These are phyloP conservation scores for Pachliopta kotzebuea DNA, from an alignment of 2,888 invertebrate species.

Conservation along the genomic window DNA sequence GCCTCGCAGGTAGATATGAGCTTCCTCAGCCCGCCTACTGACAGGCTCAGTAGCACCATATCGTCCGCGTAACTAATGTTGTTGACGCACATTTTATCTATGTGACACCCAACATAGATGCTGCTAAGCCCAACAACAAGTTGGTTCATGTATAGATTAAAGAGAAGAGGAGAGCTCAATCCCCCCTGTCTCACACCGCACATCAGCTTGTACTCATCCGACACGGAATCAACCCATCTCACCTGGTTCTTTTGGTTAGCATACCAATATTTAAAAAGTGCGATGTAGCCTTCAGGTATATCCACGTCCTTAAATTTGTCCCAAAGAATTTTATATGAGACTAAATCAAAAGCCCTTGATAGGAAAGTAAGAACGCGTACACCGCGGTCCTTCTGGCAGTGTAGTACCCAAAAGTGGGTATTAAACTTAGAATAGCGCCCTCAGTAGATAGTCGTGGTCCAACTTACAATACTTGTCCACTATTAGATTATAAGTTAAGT, in stretches of 20 bases:
- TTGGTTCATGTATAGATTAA: not conserved
- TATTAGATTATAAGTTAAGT: too few relatives aligned
- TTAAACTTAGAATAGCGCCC: not conserved
- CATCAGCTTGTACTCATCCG: not conserved
- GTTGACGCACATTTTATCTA: not conserved
- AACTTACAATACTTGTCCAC: too few relatives aligned
- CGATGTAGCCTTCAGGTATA: not conserved
- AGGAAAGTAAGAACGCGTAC: not conserved
- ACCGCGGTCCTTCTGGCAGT: not conserved
- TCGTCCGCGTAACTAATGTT: not conserved
- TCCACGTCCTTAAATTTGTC: not conserved
- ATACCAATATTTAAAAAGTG: not conserved
- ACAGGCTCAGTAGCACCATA: not conserved
- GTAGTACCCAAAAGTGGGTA: not conserved
- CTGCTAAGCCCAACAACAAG: too few relatives aligned
- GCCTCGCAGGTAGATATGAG: not conserved
- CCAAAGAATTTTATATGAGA: not conserved
- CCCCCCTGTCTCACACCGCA: not conserved
- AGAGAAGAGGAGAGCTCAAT: not conserved
- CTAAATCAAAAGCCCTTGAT: not conserved
- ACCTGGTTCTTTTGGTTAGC: conserved; percentile 2
- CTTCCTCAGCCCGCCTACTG: not conserved
- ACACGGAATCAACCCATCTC: not conserved
- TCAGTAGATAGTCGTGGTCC: not conserved
- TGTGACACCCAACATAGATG: too few relatives aligned